Evolutionary conservation across 1,140 invertebrate species (phyloP).

Genomic region (Oreohelix idahoensis): DNA sequence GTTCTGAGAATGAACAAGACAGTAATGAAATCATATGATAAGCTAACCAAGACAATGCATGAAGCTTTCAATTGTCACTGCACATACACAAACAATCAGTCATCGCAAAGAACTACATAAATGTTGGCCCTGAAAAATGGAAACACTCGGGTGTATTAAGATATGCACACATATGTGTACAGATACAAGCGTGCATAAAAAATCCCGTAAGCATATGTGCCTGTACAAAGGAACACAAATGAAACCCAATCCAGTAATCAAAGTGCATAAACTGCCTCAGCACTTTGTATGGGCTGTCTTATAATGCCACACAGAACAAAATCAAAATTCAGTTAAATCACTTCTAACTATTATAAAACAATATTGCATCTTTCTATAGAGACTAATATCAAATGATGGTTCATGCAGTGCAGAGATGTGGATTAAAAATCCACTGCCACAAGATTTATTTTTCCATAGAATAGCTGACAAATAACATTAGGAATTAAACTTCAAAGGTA

Average conservation of each 20-base stretch:
- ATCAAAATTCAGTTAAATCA: not conserved
- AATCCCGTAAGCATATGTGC: not conserved
- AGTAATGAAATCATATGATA: too few species aligned
- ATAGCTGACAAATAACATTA: not conserved
- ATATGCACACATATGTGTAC: not conserved
- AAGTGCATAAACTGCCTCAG: not conserved
- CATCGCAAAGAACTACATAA: too few species aligned
- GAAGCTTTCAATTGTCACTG: too few species aligned
- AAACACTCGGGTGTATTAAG: not conserved
- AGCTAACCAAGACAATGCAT: too few species aligned
- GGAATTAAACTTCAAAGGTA: not conserved
- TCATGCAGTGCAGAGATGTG: not conserved
- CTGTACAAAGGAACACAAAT: not conserved
- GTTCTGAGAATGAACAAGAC: too few species aligned
- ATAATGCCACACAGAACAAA: not conserved
- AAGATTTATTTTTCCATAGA: not conserved
- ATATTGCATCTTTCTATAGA: not conserved
- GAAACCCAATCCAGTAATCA: not conserved
- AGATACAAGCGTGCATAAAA: not conserved
- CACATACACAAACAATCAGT: too few species aligned
- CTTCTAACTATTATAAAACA: not conserved
- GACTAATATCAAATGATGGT: not conserved
- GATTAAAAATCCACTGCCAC: not conserved
- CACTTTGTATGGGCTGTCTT: not conserved
- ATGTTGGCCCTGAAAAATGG: not conserved